Evolutionary conservation across 1,140 invertebrate genomes (phyloP), one percentile per base, ranked within the genome.

Genomic region (Anastrepha ludens): DNA sequence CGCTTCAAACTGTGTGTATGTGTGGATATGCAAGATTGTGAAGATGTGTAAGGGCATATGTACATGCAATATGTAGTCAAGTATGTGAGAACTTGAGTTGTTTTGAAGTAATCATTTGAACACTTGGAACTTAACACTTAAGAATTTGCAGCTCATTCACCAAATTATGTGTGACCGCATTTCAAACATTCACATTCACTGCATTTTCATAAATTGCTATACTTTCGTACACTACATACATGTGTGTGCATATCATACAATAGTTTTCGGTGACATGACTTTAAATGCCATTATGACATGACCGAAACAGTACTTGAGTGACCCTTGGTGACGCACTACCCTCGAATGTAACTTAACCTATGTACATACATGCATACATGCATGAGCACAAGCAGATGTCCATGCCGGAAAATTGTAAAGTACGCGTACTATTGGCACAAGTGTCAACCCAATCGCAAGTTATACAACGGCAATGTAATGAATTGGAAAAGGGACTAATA

Each of bases 101-200:
- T 13, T 17, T 1, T 41, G 44, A 11, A 74, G 13, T 17, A 41
- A 70, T 9, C 65, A 70, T 70, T 11, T 70, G 2, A 41, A 70
- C 39, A 8, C 29, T 41, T 29, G 3, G 13, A n/a, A 74, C 2
- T 47, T 74, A 44, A 74, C 70, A 74, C 70, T 47, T 47, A 74
- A 44, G 70, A 74, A 74, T 74, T 74, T 17, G 11, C 70, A 74
- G 70, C 13, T 74, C 70, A n/a, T 74, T 74, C 41, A 47, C 15
- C 70, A 74, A 74, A 74, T 50, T 74, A 74, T 44, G 44, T 74
- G 70, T 74, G 70, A 74, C 70, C 44, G 44, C 44, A 17, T 9
- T 74, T 74, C 13, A 74, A 20, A 67, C 65, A 67, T 11, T 13
- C 65, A 67, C 9, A 64, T 20, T 41, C 4, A 70, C 11, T 44